Evolutionary conservation across 2,888 invertebrate species (phyloP).

Genomic region (Diarsia mendica): DNA sequence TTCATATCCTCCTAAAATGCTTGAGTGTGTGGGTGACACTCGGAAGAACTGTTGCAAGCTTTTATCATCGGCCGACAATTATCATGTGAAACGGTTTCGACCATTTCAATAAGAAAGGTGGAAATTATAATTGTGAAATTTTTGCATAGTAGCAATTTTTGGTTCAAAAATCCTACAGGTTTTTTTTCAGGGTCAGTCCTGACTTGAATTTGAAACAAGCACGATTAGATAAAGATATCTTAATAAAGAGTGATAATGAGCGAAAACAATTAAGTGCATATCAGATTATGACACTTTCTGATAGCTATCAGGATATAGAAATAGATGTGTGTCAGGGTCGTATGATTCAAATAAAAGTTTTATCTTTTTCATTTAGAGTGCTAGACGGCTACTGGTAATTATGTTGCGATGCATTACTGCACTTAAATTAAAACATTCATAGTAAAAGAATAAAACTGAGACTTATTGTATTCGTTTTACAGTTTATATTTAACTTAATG

Average conservation of each 20-base stretch:
- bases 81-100: background rate
- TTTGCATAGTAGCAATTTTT: background rate
- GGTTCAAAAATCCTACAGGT: background rate
- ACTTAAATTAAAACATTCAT: slow-evolving; percentile 1
- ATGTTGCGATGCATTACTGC: background rate
- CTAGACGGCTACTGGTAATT: background rate
- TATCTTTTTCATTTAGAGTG: background rate
- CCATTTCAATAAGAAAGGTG: background rate
- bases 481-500: background rate
- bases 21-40: background rate
- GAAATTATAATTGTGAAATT: background rate
- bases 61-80: background rate
- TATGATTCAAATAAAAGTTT: slow-evolving; percentile 21
- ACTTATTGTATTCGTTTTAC: slow-evolving; percentile 14
- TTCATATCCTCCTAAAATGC: background rate
- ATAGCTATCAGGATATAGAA: slow-evolving; percentile 50
- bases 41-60: background rate
- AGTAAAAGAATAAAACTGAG: background rate
- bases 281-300: slow-evolving; percentile 46
- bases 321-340: slow-evolving; percentile 43
- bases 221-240: slow-evolving; percentile 8
- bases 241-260: slow-evolving; percentile 23
- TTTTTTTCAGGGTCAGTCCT: background rate
- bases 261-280: slow-evolving; percentile 38
- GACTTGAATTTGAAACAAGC: background rate